Conservation (phyloP, 2,888 invertebrate species). For the Neoscelio sp. region DNA sequence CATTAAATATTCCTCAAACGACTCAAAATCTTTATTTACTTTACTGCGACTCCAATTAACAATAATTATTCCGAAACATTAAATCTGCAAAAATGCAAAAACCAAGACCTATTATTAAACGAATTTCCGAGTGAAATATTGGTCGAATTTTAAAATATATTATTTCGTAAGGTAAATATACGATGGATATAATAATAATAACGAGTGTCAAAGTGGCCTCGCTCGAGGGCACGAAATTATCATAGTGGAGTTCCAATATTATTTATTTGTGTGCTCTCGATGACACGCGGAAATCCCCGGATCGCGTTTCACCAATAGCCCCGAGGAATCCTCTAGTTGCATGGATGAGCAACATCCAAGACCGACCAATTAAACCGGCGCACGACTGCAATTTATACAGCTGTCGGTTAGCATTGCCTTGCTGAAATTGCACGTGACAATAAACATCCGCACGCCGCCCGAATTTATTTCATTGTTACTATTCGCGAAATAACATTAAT, state of each 20-base stretch:
- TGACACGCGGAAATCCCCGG: constrained; percentile 1
- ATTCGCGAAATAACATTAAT: constrained; percentile 42
- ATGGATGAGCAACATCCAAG: constrained; percentile 59
- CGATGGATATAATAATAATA: background rate
- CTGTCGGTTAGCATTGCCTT: constrained; percentile 21
- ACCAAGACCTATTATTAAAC: constrained; percentile 19
- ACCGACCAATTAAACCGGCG: constrained; percentile 72
- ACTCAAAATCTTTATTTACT: constrained; percentile 43
- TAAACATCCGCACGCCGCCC: constrained; percentile 25
- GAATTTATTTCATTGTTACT: constrained; percentile 20
- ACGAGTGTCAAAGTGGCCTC: background rate
- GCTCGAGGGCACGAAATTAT: background rate
- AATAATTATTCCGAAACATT: constrained; percentile 24
- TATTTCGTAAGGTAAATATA: background rate
- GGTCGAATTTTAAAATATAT: background rate
- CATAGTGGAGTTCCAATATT: background rate
- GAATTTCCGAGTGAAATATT: constrained; percentile 12
- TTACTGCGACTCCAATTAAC: constrained; percentile 36
- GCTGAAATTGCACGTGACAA: constrained; percentile 53
- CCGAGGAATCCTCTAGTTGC: constrained; percentile 47
- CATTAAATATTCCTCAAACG: constrained; percentile 20
- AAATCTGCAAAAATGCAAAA: constrained; percentile 18
- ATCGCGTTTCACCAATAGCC: constrained; percentile 5
- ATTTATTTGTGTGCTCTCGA: background rate
- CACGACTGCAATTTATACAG: constrained; percentile 71